Conservation (phyloP, 2,797 vertebrate genomes). For the Amniataba percoides region DNA sequence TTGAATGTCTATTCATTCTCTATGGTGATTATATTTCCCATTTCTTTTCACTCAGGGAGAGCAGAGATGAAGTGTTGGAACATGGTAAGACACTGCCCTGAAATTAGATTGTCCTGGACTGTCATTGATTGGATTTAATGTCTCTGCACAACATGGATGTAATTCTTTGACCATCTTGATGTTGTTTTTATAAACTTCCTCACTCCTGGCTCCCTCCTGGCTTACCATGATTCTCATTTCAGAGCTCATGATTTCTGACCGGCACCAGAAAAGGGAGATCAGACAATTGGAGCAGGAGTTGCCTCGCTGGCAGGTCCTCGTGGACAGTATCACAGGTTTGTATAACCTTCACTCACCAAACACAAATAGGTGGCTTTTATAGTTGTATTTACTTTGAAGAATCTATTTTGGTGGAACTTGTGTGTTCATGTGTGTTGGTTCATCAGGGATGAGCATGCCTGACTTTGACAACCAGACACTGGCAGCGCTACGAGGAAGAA, state of each 20-base stretch:
- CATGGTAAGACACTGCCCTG: constrained; percentile 87
- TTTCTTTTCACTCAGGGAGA: constrained; percentile 84
- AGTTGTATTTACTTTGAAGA: not conserved
- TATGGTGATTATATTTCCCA: constrained; percentile 5
- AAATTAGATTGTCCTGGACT: not conserved
- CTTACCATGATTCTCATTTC: constrained; percentile 8
- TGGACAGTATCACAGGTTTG: constrained; percentile 95
- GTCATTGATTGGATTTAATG: not conserved
- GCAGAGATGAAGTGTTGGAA: constrained; percentile 94
- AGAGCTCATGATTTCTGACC: constrained; percentile 96
- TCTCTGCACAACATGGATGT: not conserved
- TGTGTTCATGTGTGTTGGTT: constrained; percentile 3
- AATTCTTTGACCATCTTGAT: not conserved
- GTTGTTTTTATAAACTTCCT: not conserved
- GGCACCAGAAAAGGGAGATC: constrained; percentile 96
- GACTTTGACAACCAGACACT: constrained; percentile 98
- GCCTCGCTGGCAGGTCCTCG: constrained; percentile 96
- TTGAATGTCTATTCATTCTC: not conserved
- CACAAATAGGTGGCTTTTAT: not conserved
- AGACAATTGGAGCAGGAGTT: constrained; percentile 95
- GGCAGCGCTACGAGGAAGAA: constrained; percentile 93
- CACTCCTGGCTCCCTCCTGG: not conserved
- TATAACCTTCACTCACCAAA: not conserved
- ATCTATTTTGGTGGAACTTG: not conserved
- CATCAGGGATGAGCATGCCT: constrained; percentile 93